Evolutionary conservation across 2,113 vertebrate genomes (phyloP).

Genomic region (Cariama cristata): DNA sequence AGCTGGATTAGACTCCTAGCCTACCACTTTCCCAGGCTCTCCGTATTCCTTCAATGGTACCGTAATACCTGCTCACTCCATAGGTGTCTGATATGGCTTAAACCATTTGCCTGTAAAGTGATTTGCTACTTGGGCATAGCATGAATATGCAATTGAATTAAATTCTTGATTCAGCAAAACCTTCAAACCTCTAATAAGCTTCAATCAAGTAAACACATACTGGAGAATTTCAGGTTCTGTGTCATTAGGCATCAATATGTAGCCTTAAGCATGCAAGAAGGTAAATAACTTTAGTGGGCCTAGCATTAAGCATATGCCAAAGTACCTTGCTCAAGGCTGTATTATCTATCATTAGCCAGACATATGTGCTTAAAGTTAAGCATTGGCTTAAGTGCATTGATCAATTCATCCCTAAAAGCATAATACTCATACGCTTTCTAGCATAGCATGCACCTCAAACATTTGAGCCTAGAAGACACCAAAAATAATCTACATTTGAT

Average conservation of each 20-base stretch:
- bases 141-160: background rate
- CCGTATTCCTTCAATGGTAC: background rate
- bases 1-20: background rate
- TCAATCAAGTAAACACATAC: background rate
- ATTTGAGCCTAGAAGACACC: background rate
- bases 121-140: background rate
- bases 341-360: background rate
- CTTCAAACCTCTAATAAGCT: background rate
- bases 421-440: background rate
- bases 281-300: background rate
- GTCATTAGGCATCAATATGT: background rate
- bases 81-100: background rate
- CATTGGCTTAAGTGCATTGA: background rate
- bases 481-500: background rate
- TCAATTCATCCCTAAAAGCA: background rate
- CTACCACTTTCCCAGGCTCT: background rate
- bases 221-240: background rate
- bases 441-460: background rate
- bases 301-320: background rate
- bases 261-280: background rate
- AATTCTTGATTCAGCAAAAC: background rate
- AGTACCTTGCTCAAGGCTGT: background rate
- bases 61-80: background rate
- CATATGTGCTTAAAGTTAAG: background rate
- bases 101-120: background rate